Evolutionary conservation across 2,888 invertebrate species (phyloP).

Genomic region (Microlaimidae sp.): DNA sequence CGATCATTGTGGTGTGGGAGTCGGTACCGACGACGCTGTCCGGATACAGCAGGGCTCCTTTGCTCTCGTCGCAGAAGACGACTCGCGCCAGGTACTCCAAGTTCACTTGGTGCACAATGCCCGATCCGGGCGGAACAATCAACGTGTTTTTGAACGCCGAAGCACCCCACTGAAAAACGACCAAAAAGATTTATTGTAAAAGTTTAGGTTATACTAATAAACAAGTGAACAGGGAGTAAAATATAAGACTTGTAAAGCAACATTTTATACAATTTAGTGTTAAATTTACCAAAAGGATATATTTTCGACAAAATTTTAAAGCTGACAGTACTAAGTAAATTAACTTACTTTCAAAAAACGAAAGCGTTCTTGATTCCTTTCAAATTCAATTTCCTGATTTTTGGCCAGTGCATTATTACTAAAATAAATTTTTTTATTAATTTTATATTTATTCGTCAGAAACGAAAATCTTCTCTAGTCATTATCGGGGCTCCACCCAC

Average conservation of each 20-base stretch:
- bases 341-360: slow-evolving; percentile 66
- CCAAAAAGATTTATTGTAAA: too few species aligned
- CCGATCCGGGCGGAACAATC: slow-evolving; percentile 92
- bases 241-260: slow-evolving; percentile 4
- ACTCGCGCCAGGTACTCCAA: slow-evolving; percentile 48
- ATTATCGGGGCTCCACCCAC: too few species aligned
- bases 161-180: slow-evolving; percentile 75
- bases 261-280: neutral
- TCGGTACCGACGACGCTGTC: slow-evolving; percentile 92
- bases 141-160: slow-evolving; percentile 84
- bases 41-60: slow-evolving; percentile 56
- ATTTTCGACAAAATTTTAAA: too few species aligned
- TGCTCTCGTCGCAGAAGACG: slow-evolving; percentile 35
- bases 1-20: slow-evolving; percentile 97
- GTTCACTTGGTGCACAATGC: slow-evolving; percentile 96
- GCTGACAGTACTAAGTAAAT: neutral
- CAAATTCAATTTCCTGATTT: slow-evolving; percentile 85
- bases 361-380: slow-evolving; percentile 83
- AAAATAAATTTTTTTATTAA: slow-evolving; percentile 35
- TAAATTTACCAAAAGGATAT: neutral
- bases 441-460: too few species aligned
- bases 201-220: too few species aligned
- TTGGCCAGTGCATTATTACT: slow-evolving; percentile 69
- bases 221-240: neutral
- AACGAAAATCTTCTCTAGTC: too few species aligned